Percentiles rank a stretch among this genome's conserved stretches.
Conservation (phyloP, 2,888 invertebrate genomes). For the Torymus aiolomorphi region DNA sequence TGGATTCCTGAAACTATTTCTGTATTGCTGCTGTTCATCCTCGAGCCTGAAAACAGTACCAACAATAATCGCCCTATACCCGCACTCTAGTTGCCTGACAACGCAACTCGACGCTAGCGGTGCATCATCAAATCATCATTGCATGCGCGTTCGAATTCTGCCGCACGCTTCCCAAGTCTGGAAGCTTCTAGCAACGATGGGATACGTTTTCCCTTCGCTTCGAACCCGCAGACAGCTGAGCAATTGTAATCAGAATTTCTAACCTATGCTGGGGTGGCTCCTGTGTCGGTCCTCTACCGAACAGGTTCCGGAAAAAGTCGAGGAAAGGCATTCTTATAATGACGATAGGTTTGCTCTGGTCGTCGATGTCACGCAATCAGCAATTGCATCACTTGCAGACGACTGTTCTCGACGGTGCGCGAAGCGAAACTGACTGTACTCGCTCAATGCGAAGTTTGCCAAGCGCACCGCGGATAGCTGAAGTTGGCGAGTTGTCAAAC, state of each 20-base stretch:
- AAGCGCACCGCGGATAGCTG: background rate
- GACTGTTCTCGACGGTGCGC: background rate
- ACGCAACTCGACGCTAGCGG: too few relatives aligned
- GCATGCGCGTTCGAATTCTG: too few relatives aligned
- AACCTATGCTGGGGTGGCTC: constrained; percentile 63
- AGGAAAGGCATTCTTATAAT: constrained; percentile 64
- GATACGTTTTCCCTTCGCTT: too few relatives aligned
- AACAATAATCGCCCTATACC: background rate
- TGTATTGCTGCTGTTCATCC: constrained; percentile 59
- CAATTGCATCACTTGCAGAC: constrained; percentile 47
- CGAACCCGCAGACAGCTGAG: too few relatives aligned
- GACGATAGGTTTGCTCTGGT: too few relatives aligned
- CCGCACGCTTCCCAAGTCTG: too few relatives aligned
- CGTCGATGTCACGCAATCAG: constrained; percentile 30
- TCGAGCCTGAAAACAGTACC: constrained; percentile 42
- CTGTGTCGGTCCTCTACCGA: constrained; percentile 58
- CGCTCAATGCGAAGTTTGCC: constrained; percentile 6
- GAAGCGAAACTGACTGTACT: background rate
- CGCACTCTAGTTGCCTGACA: too few relatives aligned
- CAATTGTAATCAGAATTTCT: constrained; percentile 26
- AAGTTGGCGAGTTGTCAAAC: constrained; percentile 28
- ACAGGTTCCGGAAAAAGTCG: constrained; percentile 66
- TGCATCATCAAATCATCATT: too few relatives aligned
- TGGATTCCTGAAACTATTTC: constrained; percentile 69
- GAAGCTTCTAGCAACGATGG: too few relatives aligned